Conservation (phyloP, 2,797 vertebrate genomes). For the Acrossocheilus wenchowensis region DNA sequence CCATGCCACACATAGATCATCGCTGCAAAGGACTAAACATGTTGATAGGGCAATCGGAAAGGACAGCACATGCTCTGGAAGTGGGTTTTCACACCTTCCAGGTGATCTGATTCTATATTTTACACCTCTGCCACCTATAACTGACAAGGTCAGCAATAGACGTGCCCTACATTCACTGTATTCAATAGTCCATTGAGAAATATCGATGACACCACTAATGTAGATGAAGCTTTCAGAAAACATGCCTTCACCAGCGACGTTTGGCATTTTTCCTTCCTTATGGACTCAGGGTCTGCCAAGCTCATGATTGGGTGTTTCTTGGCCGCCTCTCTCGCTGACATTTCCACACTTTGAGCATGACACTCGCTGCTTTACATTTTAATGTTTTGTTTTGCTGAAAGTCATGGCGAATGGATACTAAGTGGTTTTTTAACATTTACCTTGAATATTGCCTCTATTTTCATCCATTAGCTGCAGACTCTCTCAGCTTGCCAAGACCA, state of each 20-base stretch:
- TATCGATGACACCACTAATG: slow-evolving; percentile 11
- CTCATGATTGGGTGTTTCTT: background rate
- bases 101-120: slow-evolving; percentile 52
- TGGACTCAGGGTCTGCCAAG: background rate
- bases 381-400: slow-evolving; percentile 16
- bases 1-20: slow-evolving; percentile 6
- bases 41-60: slow-evolving; percentile 44
- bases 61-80: slow-evolving; percentile 32
- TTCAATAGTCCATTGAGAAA: background rate
- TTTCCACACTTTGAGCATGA: slow-evolving; percentile 50
- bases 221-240: background rate
- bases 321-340: slow-evolving; percentile 48
- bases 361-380: slow-evolving; percentile 50
- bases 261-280: background rate
- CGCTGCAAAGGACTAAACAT: slow-evolving; percentile 25
- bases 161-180: slow-evolving; percentile 35
- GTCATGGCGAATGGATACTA: slow-evolving; percentile 18
- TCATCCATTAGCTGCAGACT: slow-evolving; percentile 50
- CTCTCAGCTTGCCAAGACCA: slow-evolving; percentile 20
- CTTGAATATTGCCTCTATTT: slow-evolving; percentile 56
- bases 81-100: slow-evolving; percentile 40
- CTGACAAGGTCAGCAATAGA: slow-evolving; percentile 46
- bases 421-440: slow-evolving; percentile 56
- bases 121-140: slow-evolving; percentile 39
- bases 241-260: background rate